These are phyloP conservation scores for Neoarius graeffei DNA, from an alignment of 2,113 vertebrate genomes.

Conservation along the genomic window DNA sequence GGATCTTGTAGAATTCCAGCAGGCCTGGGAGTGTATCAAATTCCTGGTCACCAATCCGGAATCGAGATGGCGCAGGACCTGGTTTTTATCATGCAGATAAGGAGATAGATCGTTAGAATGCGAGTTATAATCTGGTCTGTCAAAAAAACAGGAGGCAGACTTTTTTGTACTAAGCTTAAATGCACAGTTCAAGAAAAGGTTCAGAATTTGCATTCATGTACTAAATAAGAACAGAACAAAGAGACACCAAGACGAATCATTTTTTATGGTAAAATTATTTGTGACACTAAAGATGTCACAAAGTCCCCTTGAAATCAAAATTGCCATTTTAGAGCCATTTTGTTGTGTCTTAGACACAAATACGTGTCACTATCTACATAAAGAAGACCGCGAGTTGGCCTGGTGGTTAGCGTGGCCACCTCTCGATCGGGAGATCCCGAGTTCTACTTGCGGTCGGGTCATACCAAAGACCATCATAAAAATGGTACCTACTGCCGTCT, in stretches of 20 bases:
- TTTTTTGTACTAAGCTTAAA: neutral
- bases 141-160: neutral
- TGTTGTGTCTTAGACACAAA: neutral
- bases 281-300: neutral
- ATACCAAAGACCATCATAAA: too few species aligned
- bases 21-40: constrained; percentile 93
- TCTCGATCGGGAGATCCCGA: too few species aligned
- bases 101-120: neutral
- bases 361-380: too few species aligned
- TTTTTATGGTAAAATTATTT: neutral
- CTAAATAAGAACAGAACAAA: neutral
- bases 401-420: too few species aligned
- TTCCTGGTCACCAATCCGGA: constrained; percentile 98
- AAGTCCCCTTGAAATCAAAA: too few species aligned
- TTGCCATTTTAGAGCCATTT: too few species aligned
- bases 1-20: constrained; percentile 99
- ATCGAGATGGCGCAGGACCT: constrained; percentile 82
- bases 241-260: neutral
- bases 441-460: too few species aligned
- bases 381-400: too few species aligned
- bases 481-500: too few species aligned
- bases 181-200: neutral
- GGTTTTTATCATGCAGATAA: constrained; percentile 25
- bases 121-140: neutral
- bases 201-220: neutral